phyloP scores from a whole-genome alignment of 2,797 vertebrate genomes.

The Calcarius lapponicus region DNA sequence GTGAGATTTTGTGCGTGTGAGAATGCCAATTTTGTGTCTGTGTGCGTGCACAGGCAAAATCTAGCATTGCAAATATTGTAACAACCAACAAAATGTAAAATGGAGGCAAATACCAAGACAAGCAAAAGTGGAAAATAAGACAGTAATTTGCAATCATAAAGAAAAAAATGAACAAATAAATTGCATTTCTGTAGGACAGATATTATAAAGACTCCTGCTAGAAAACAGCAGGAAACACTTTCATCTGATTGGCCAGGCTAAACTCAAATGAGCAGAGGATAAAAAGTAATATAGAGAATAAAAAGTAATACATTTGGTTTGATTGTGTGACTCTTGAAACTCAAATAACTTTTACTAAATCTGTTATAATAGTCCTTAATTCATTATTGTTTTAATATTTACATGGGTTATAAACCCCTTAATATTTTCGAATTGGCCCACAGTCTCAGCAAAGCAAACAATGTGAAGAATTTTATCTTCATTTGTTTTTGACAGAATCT shows the following conservation, averaged over 20 bases:
- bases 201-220: background rate
- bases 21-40: background rate
- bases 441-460: background rate
- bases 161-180: background rate
- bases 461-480: background rate
- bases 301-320: background rate
- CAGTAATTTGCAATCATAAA: background rate
- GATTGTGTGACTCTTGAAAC: background rate
- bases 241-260: background rate
- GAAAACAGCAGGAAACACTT: slow-evolving; percentile 21
- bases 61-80: slow-evolving; percentile 30
- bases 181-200: background rate
- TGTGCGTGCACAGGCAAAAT: background rate
- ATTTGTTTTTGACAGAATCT: background rate
- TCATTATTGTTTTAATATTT: slow-evolving; percentile 21
- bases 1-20: background rate
- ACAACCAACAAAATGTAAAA: background rate
- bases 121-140: background rate
- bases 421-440: background rate
- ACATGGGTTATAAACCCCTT: background rate
- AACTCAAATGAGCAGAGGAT: background rate
- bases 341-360: background rate
- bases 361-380: background rate
- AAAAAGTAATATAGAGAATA: background rate
- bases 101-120: background rate